Conservation (phyloP, 2,113 vertebrate genomes). For the Euleptes europaea region DNA sequence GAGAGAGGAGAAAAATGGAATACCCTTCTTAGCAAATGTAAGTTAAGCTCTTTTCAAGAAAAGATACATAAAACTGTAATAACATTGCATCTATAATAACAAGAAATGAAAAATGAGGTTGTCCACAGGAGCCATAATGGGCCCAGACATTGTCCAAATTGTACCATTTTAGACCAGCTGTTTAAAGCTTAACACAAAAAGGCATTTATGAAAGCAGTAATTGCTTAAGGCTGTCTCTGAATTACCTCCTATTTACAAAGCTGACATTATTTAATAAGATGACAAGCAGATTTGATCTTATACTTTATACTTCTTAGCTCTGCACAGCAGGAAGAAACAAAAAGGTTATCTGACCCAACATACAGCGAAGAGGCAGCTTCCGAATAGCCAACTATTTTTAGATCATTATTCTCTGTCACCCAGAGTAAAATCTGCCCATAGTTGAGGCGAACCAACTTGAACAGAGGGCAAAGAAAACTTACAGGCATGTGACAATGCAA, state of each 20-base stretch:
- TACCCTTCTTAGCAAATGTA: neutral
- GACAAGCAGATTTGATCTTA: neutral
- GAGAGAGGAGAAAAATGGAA: rapidly evolving
- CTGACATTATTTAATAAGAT: neutral
- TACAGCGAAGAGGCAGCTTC: neutral
- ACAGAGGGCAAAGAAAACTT: neutral
- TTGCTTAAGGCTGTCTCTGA: constrained; percentile 5
- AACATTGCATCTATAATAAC: constrained; percentile 6
- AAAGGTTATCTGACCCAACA: neutral
- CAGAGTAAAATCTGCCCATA: neutral
- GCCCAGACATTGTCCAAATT: constrained; percentile 6
- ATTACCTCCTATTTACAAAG: neutral
- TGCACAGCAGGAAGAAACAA: neutral
- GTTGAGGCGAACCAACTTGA: no score
- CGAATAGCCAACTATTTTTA: neutral
- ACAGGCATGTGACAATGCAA: no score
- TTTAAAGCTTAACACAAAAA: neutral
- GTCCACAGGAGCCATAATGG: neutral
- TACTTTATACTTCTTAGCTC: neutral
- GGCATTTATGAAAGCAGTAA: neutral
- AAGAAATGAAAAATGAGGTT: neutral
- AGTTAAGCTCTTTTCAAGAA: constrained; percentile 20
- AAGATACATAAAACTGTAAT: neutral
- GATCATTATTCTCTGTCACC: neutral
- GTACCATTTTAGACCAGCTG: neutral